Base-by-base conservation (phyloP, 2,888 invertebrate genomes). In the Phragmatobia fuliginosa region DNA sequence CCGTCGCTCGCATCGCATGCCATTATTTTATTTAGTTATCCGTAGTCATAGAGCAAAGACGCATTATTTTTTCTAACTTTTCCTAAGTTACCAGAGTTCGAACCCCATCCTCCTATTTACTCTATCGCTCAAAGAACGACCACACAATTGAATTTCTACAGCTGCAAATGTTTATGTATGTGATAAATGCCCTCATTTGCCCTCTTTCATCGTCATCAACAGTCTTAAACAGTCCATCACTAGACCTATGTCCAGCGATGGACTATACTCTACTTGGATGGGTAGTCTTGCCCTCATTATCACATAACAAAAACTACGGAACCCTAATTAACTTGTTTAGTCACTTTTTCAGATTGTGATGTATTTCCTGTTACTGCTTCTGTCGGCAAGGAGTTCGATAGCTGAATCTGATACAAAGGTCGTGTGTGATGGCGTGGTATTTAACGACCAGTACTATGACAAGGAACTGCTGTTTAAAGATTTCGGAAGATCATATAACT, bases 401-500 rank as follows among this genome's bases (percentile, higher is more conserved):
- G 45, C 63, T n/a, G n/a, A 49, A 14, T 14, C 32, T 32, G 14
- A n/a, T 18, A 45, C 1, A 18, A 38, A 38, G n/a, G 36, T 62
- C 18, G 38, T 62, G 2, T 63, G 63, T 63, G 45, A 45, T n/a
- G 63, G 63, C 11, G 11, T 63, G 32, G n/a, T 63, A 2, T 45
- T 63, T n/a, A 63, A 63, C n/a, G n/a, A 49, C 49, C 31, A 63
- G 5, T 63, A 63, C 33, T 63, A 63, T 49, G 63, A 62, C 21
- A 62, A 62, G n/a, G 10, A 63, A n/a, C 10, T 45, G 10, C 45
- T 63, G 31, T 63, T 63, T 32, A 1, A 32, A 41, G 49, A 25
- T n/a, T 31, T 21, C 3, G 63, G 63, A 63, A 28, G 32, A 32
- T 45, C 63, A 14, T 63, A 49, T 16, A 49, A 32, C 32, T 45